phyloP scores from a whole-genome alignment of 2,113 vertebrate species.

The Phrynosoma platyrhinos region DNA sequence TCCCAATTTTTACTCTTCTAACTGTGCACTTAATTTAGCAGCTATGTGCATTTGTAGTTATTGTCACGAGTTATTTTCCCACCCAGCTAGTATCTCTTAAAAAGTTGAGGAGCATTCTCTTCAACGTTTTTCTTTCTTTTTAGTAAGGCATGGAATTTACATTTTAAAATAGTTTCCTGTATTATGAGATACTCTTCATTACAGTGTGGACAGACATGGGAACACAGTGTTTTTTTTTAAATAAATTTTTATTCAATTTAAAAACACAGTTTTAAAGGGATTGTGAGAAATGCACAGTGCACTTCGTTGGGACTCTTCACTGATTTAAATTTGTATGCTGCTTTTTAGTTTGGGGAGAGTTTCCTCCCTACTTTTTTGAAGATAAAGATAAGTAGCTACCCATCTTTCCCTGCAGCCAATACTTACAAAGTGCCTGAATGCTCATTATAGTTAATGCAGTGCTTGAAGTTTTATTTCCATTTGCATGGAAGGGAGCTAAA shows the following conservation, averaged over 20 bases:
- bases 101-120: neutral
- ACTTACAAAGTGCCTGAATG: neutral
- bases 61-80: no score
- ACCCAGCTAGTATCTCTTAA: neutral
- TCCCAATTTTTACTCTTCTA: neutral
- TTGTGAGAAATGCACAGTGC: neutral
- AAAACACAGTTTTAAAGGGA: neutral
- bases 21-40: neutral
- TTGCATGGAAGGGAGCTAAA: conserved; percentile 27
- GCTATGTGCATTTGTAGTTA: neutral
- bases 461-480: neutral
- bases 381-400: neutral
- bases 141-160: neutral
- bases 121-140: no score
- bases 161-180: neutral
- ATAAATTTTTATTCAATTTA: no score
- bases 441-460: neutral
- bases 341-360: neutral
- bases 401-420: neutral
- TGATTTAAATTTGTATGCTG: neutral
- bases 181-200: neutral
- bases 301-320: neutral
- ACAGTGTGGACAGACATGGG: neutral
- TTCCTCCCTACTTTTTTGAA: neutral
- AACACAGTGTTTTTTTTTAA: no score